Percentiles rank a stretch among this genome's conserved stretches.
These are phyloP conservation scores for Lordiphosa mommai DNA, from an alignment of 1,140 invertebrate genomes.

Conservation along the genomic window DNA sequence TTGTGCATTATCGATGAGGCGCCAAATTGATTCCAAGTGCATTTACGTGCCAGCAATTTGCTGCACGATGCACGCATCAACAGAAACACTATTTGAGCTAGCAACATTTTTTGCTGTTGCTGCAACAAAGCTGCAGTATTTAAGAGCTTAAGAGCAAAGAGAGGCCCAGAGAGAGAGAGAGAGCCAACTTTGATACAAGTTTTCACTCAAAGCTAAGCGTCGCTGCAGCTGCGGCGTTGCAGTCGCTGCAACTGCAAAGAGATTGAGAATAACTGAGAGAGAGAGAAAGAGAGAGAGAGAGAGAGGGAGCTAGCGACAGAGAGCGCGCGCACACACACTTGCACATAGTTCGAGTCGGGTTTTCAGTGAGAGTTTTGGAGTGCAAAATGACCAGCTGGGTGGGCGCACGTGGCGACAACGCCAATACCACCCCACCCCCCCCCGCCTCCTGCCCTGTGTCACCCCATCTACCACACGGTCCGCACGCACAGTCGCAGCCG, in stretches of 20 bases:
- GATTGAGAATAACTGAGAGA: conserved; percentile 6
- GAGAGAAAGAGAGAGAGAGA: neutral
- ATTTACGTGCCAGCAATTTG: conserved; percentile 63
- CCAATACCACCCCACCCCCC: conserved; percentile 40
- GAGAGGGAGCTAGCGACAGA: conserved; percentile 7
- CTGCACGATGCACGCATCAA: neutral
- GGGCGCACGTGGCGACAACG: conserved; percentile 60
- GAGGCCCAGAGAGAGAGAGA: conserved; percentile 1
- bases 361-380: conserved; percentile 1
- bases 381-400: conserved; percentile 4
- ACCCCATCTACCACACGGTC: neutral
- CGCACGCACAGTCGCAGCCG: conserved; percentile 42
- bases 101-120: conserved; percentile 36
- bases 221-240: neutral
- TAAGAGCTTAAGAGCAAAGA: conserved; percentile 18
- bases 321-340: neutral
- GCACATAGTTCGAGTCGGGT: neutral
- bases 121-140: conserved; percentile 11
- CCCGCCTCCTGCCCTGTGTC: no score
- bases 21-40: conserved; percentile 67
- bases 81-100: neutral
- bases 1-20: conserved; percentile 68
- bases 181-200: conserved; percentile 4
- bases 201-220: conserved; percentile 26
- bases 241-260: neutral